Evolutionary conservation across 2,797 vertebrate genomes (phyloP).

Genomic region (Coranthus polyacanthus): DNA sequence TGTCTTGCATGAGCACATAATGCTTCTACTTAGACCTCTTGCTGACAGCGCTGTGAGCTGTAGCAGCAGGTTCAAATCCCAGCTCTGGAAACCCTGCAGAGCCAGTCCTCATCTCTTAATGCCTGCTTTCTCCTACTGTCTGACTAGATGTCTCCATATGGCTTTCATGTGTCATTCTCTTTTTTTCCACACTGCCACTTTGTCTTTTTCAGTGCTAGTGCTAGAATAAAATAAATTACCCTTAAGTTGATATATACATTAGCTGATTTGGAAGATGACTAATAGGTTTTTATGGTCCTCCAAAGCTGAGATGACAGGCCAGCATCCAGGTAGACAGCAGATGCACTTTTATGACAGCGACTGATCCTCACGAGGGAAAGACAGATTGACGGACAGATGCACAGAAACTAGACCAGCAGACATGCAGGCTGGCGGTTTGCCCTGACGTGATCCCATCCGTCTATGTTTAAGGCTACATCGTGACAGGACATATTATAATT

Average conservation of each 20-base stretch:
- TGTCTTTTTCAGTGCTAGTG: background rate
- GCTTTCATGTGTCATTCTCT: conserved; percentile 14
- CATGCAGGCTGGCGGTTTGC: background rate
- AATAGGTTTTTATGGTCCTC: background rate
- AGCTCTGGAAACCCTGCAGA: conserved; percentile 45
- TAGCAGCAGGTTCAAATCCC: conserved; percentile 78
- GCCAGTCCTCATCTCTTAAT: conserved; percentile 52
- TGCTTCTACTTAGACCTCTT: conserved; percentile 50
- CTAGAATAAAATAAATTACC: too few species aligned
- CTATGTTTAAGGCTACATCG: background rate
- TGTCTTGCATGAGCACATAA: conserved; percentile 34
- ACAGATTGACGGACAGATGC: conserved; percentile 45
- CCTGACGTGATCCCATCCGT: conserved; percentile 18
- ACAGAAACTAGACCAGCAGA: conserved; percentile 28
- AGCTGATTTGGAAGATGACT: too few species aligned
- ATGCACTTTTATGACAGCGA: conserved; percentile 46
- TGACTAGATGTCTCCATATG: conserved; percentile 30
- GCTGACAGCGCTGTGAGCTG: conserved; percentile 73
- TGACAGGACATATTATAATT: background rate
- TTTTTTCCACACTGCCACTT: background rate
- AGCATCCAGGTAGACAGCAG: conserved; percentile 32
- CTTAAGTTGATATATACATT: too few species aligned
- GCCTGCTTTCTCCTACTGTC: conserved; percentile 58
- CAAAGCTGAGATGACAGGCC: conserved; percentile 29
- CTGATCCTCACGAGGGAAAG: conserved; percentile 46